Evolutionary conservation across 1,140 invertebrate species (phyloP).

Genomic region (Hypothenemus hampei): DNA sequence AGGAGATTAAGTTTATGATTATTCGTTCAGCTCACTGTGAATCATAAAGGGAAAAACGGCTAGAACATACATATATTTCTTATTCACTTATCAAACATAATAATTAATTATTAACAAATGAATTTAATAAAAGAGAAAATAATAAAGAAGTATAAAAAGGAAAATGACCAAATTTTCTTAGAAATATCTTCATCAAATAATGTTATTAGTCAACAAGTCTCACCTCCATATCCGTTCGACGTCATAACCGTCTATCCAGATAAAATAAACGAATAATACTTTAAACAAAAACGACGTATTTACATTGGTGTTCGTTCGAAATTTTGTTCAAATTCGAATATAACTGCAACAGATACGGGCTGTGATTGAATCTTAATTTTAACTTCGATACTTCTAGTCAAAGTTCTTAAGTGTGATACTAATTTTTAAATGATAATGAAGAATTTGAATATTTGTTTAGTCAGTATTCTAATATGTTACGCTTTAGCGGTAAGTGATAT

Average conservation of each 20-base stretch:
- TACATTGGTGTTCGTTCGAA: neutral
- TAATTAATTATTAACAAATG: no score
- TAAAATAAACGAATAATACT: constrained; percentile 15
- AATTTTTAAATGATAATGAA: constrained; percentile 15
- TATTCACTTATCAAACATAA: no score
- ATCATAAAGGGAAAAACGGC: no score
- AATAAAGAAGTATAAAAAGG: no score
- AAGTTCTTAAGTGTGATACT: constrained; percentile 7
- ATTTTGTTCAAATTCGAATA: constrained; percentile 1
- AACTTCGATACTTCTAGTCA: constrained; percentile 17
- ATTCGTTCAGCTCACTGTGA: no score
- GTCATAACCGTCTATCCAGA: constrained; percentile 1
- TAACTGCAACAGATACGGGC: neutral
- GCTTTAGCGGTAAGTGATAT: constrained; percentile 15
- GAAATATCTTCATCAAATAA: no score
- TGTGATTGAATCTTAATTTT: neutral
- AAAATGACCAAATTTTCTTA: no score
- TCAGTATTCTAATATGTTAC: constrained; percentile 18
- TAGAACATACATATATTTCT: no score
- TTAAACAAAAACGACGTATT: constrained; percentile 17
- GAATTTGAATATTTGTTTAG: constrained; percentile 2
- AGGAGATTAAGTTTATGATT: no score
- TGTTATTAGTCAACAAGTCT: constrained; percentile 5
- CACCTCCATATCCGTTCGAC: constrained; percentile 1
- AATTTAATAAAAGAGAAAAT: no score